Conservation (phyloP, 2,797 vertebrate species). For the Passerculus sandwichensis region DNA sequence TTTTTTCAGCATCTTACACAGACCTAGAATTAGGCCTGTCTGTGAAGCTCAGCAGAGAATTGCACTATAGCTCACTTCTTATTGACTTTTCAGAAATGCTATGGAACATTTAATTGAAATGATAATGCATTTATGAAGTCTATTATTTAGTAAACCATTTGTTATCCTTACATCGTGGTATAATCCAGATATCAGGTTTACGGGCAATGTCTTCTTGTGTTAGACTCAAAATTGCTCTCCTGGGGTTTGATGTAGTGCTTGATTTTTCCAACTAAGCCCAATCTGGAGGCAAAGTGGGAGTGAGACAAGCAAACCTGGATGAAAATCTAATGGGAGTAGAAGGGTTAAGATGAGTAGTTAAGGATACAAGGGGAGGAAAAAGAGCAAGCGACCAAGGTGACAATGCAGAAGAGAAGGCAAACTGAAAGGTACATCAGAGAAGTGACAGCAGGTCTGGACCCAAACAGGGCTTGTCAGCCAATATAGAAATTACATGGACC, state of each 20-base stretch:
- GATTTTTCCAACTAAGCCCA: background rate
- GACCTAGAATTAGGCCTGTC: background rate
- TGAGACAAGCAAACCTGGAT: background rate
- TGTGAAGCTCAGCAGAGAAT: background rate
- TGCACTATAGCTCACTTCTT: background rate
- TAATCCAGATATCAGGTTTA: background rate
- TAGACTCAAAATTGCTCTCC: background rate
- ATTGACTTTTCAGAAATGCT: background rate
- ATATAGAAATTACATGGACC: accelerated
- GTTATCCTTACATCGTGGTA: background rate
- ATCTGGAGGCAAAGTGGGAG: background rate
- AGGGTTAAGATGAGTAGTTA: background rate
- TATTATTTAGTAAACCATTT: slow-evolving; percentile 34
- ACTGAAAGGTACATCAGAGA: background rate
- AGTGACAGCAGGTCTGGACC: background rate
- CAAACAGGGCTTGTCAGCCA: background rate
- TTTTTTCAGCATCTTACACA: background rate
- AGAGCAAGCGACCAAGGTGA: background rate
- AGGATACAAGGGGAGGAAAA: background rate
- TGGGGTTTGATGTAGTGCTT: background rate
- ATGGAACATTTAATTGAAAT: slow-evolving; percentile 14
- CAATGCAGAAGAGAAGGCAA: background rate
- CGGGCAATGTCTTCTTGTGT: slow-evolving; percentile 4
- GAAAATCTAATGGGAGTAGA: background rate
- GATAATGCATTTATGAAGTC: slow-evolving; percentile 14